Conservation (phyloP, 2,797 vertebrate species). For the Gallirallus australis region DNA sequence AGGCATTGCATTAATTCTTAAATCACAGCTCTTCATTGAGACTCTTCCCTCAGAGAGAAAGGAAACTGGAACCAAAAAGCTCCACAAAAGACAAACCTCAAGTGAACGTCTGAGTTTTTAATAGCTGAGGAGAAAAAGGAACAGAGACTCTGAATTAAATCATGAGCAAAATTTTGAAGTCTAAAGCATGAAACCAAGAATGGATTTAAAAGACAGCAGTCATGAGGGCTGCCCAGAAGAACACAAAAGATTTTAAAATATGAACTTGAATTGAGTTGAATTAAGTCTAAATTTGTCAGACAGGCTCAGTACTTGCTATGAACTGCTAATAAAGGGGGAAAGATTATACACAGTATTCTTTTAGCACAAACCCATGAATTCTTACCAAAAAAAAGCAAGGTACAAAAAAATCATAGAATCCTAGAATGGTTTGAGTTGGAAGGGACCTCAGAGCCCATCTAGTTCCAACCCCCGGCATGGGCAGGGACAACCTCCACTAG, state of each 20-base stretch:
- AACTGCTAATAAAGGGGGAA: background rate
- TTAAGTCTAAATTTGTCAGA: constrained; percentile 22
- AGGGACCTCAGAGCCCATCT: too few species aligned
- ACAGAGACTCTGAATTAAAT: constrained; percentile 34
- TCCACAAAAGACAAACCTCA: constrained; percentile 45
- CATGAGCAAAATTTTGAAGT: constrained; percentile 35
- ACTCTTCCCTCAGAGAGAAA: constrained; percentile 7
- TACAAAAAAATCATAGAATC: background rate
- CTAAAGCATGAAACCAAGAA: constrained; percentile 31
- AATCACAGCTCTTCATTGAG: constrained; percentile 29
- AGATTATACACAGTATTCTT: background rate
- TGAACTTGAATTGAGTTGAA: background rate
- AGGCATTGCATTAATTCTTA: background rate
- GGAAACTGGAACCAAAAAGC: constrained; percentile 11
- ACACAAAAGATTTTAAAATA: constrained; percentile 47
- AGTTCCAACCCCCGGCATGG: too few species aligned
- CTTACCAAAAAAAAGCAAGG: background rate
- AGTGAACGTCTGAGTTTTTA: constrained; percentile 41
- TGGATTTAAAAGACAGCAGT: constrained; percentile 33
- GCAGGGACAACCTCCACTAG: too few species aligned
- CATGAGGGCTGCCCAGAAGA: background rate
- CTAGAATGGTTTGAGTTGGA: too few species aligned
- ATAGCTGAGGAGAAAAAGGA: constrained; percentile 45
- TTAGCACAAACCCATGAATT: background rate
- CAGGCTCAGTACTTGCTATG: background rate